Conservation (phyloP, 2,797 vertebrate species). For the Gallinago stenura region DNA sequence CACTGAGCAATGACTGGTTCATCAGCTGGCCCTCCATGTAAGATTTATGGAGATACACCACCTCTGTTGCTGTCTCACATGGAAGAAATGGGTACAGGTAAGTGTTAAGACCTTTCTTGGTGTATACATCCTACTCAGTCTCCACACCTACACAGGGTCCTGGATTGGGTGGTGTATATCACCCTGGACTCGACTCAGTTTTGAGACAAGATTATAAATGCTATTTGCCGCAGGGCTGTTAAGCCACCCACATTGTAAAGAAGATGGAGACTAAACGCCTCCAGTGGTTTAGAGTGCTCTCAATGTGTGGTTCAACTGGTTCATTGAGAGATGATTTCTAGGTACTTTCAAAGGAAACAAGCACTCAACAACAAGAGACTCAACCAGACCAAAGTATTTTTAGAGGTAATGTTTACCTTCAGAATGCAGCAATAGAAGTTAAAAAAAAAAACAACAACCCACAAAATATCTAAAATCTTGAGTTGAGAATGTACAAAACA, state of each 20-base stretch:
- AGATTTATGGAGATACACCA: not conserved
- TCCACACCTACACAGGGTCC: not conserved
- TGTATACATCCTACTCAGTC: not conserved
- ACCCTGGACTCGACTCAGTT: not conserved
- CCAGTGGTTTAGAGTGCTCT: not conserved
- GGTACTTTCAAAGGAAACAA: not conserved
- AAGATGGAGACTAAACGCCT: not conserved
- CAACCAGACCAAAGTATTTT: conserved; percentile 29
- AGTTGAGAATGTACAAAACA: conserved; percentile 76
- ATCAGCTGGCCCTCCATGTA: rapidly evolving
- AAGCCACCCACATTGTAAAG: not conserved
- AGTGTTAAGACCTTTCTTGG: not conserved
- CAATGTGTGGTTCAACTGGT: not conserved
- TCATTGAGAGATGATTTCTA: not conserved
- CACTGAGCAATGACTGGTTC: not conserved
- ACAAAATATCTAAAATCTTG: conserved; percentile 68
- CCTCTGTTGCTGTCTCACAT: not conserved
- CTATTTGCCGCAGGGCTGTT: not conserved
- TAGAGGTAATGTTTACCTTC: conserved; percentile 70
- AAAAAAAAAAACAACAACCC: conserved; percentile 23
- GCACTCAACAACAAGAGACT: not conserved
- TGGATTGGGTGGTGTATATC: not conserved
- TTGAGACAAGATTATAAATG: not conserved
- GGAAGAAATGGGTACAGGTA: not conserved
- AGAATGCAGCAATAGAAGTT: conserved; percentile 66